A percentile compares a stretch with the other conserved stretches of the same genome.
Evolutionary conservation across 64 coral and sea anemone species (phyloP).

Genomic region (Porites australiensis): DNA sequence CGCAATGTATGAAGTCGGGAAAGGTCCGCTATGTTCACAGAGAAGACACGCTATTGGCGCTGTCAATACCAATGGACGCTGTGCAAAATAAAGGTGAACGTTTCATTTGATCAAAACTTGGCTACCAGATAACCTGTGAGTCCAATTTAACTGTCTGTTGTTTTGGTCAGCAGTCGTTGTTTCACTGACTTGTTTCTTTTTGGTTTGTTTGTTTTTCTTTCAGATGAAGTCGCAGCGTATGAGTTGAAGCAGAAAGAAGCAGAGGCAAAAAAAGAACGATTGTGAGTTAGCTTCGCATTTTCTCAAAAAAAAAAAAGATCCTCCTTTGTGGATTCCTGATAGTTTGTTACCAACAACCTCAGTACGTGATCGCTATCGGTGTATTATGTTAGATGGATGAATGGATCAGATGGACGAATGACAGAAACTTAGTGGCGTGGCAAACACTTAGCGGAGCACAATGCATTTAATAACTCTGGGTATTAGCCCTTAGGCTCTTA

Average conservation of each 20-base stretch:
- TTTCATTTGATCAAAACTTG: background rate
- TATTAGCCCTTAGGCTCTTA: too few species aligned
- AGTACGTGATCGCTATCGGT: too few species aligned
- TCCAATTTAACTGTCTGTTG: too few species aligned
- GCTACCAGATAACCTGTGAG: too few species aligned
- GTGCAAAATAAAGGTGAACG: conserved; percentile 92
- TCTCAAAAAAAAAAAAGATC: background rate
- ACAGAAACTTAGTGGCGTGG: too few species aligned
- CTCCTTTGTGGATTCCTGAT: too few species aligned
- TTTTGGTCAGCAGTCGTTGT: background rate
- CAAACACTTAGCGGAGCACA: too few species aligned
- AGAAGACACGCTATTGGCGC: conserved; percentile 83
- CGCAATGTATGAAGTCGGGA: conserved; percentile 86
- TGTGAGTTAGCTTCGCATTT: conserved; percentile 45
- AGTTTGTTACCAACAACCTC: background rate
- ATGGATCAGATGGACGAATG: too few species aligned
- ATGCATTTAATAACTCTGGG: too few species aligned
- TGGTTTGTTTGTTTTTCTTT: background rate
- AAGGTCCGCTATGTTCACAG: conserved; percentile 88
- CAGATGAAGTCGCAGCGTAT: conserved; percentile 79
- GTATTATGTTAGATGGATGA: too few species aligned
- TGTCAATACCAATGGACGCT: conserved; percentile 88
- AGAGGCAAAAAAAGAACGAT: conserved; percentile 85
- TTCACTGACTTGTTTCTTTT: background rate
- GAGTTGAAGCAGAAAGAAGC: conserved; percentile 85